Conservation (phyloP, 2,113 vertebrate genomes). For the Sterrhoptilus dennistouni region DNA sequence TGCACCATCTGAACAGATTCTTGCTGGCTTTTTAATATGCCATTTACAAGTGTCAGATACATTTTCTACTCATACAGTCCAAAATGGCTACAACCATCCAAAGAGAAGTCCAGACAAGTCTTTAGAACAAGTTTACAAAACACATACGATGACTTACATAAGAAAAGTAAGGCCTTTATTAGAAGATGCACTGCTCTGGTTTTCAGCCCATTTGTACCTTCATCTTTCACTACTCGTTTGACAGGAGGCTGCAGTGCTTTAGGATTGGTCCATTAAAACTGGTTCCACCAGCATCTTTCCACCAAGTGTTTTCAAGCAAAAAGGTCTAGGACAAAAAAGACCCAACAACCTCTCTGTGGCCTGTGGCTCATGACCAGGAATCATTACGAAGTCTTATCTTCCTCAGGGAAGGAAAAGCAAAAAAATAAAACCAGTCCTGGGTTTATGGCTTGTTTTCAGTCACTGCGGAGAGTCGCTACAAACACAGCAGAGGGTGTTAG, state of each 20-base stretch:
- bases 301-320: slow-evolving; percentile 54
- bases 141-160: slow-evolving; percentile 69
- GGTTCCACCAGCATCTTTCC: slow-evolving; percentile 46
- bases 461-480: not conserved
- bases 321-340: slow-evolving; percentile 43
- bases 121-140: slow-evolving; percentile 70
- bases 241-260: slow-evolving; percentile 67
- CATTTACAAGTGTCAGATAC: slow-evolving; percentile 53
- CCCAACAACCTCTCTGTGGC: slow-evolving; percentile 41
- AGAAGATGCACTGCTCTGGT: slow-evolving; percentile 69
- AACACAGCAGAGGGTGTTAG: slow-evolving; percentile 1
- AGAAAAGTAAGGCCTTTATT: slow-evolving; percentile 88
- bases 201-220: slow-evolving; percentile 46
- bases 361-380: slow-evolving; percentile 34
- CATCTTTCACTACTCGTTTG: slow-evolving; percentile 5
- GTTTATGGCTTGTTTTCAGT: slow-evolving; percentile 79
- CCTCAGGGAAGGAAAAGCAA: slow-evolving; percentile 40
- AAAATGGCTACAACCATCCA: slow-evolving; percentile 66
- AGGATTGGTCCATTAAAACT: slow-evolving; percentile 83
- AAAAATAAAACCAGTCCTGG: not conserved
- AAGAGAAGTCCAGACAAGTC: slow-evolving; percentile 25
- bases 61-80: slow-evolving; percentile 61
- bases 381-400: slow-evolving; percentile 45
- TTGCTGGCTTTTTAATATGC: slow-evolving; percentile 61
- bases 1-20: slow-evolving; percentile 55